Base-by-base conservation (phyloP, 2,888 invertebrate genomes). In the Leistus spinibarbis region DNA sequence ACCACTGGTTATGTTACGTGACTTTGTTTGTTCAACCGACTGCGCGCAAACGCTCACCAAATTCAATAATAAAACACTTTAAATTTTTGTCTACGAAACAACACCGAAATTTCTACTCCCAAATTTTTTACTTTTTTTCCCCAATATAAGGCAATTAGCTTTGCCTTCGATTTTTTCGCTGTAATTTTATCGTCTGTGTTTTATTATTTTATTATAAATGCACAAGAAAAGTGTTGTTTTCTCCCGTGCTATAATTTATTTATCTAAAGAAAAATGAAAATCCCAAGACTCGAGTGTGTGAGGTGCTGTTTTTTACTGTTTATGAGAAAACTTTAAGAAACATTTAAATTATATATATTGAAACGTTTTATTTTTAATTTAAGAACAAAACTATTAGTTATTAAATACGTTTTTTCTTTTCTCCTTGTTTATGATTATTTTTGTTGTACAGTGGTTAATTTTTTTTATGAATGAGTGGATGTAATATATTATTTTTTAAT, bases 321-420 rank as follows among this genome's bases (percentile, higher is more conserved):
- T 65, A 27, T 65, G 3, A 17, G 17, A 20, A 63, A 19, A 22
- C 23, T 63, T 22, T 63, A 17, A 63, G 27, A 62, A 27, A 70
- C 63, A 27, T 62, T 53, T 60, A 72, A 72, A 65, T 65, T 62
- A 62, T 60, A 54, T 22, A 20, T 22, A 53, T 70, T 27, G 40
- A 40, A 40, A 40, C 40, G 20, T 72, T 75, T 75, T 69, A 75
- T 69, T 75, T 75, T 75, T 69, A 75, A 57, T 22, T 66, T 75
- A 75, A 75, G 75, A 75, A 69, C 75, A 75, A 75, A 75, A 69
- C 75, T 64, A 60, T 75, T 69, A 69, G 75, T 53, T 69, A 56
- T 69, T 69, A 75, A 69, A 69, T 57, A 67, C 73, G 66, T 67
- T 73, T 66, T 53, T 73, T 73, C 54, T 72, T 57, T 74, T 72